phyloP scores from a whole-genome alignment of 2,797 vertebrate genomes.

The Sardinella longiceps region DNA sequence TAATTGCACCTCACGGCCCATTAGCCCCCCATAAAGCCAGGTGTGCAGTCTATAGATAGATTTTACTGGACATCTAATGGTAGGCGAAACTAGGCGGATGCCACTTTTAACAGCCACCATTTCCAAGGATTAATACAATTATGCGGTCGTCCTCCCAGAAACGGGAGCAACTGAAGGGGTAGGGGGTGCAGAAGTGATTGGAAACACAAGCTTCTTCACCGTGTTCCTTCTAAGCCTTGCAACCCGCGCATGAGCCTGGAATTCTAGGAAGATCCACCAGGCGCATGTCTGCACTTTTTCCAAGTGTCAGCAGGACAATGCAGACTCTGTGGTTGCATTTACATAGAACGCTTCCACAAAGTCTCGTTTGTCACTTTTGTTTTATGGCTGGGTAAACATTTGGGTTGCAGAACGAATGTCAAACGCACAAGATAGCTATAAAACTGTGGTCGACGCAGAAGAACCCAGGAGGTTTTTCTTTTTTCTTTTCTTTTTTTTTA shows the following conservation, averaged over 20 bases:
- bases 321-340: neutral
- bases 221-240: neutral
- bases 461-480: neutral
- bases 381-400: conserved; percentile 14
- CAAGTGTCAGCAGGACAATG: conserved; percentile 15
- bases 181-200: neutral
- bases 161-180: neutral
- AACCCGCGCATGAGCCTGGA: neutral
- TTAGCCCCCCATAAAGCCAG: conserved; percentile 51
- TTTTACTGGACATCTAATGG: conserved; percentile 38
- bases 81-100: conserved; percentile 39
- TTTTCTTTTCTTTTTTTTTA: neutral
- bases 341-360: neutral
- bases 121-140: conserved; percentile 51
- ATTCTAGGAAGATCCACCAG: neutral
- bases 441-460: neutral
- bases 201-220: neutral
- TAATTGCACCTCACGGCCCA: conserved; percentile 50
- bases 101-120: conserved; percentile 42
- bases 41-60: conserved; percentile 47
- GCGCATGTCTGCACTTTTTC: neutral
- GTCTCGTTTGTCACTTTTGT: conserved; percentile 9
- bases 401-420: neutral
- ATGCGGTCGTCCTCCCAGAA: conserved; percentile 35
- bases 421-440: neutral